phyloP scores from a whole-genome alignment of 2,888 invertebrate species.

The Anticlea derivata region DNA sequence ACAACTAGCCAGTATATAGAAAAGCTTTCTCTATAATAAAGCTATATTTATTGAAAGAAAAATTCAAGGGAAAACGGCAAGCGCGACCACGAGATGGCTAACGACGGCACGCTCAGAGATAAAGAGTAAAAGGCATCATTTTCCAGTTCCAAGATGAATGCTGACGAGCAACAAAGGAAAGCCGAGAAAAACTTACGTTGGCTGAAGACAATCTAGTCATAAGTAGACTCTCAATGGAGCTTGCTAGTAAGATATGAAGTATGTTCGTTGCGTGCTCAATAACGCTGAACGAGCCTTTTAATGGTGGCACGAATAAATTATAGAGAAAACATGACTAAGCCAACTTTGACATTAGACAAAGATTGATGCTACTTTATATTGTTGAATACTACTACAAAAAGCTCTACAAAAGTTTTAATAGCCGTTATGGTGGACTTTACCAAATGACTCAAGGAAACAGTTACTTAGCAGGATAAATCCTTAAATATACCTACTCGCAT shows the following conservation, averaged over 20 bases:
- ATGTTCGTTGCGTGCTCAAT: constrained; percentile 32
- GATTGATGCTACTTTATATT: constrained; percentile 8
- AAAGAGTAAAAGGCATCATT: constrained; percentile 26
- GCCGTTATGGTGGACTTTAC: background rate
- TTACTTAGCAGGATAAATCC: background rate
- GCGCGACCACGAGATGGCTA: constrained; percentile 18
- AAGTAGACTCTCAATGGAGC: constrained; percentile 33
- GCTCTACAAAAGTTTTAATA: background rate
- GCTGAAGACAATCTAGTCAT: constrained; percentile 27
- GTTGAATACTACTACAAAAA: background rate
- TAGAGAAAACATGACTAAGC: constrained; percentile 11
- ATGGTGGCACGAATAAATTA: constrained; percentile 6
- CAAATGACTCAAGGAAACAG: too few species aligned
- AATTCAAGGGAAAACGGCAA: constrained; percentile 15
- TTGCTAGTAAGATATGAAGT: constrained; percentile 30
- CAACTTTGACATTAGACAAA: constrained; percentile 1
- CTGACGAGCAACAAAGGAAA: constrained; percentile 34
- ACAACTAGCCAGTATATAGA: constrained; percentile 9
- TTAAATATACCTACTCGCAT: background rate
- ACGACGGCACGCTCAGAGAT: constrained; percentile 17
- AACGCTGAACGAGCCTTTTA: constrained; percentile 21
- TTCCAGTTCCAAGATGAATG: constrained; percentile 26
- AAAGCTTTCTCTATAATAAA: constrained; percentile 18
- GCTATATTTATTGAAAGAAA: constrained; percentile 12
- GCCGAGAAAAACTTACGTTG: constrained; percentile 34